Evolutionary conservation across 2,113 vertebrate species (phyloP), one percentile per base, ranked within the genome.

Genomic region (Otolemur garnettii): DNA sequence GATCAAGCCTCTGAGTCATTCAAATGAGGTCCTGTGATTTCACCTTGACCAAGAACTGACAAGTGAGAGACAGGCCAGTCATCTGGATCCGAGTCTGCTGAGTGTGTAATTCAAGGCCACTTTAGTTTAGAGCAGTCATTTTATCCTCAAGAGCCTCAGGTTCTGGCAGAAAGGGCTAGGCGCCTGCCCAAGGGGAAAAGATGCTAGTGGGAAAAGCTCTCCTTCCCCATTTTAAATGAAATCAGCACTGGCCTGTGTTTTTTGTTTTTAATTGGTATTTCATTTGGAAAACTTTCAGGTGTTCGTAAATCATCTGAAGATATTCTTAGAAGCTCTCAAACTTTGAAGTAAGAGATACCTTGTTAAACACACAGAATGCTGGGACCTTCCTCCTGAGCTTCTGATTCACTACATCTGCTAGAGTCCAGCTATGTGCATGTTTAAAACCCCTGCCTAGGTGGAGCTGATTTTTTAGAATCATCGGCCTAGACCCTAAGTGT

Each of bases 1-100:
- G n/a, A 26, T 38, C 86, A 75, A 12, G 22, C 84, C 45, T 92
- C 33, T 89, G 79, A 91, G 60, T 96, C 72, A 88, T 26, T 77
- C 53, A 60, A 2, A 62, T 72, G 78, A 93, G 6, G 24, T 72
- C 45, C 21, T 13, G 26, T 81, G 45, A 87, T 81, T 91, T 92
- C 66, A 91, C 45, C 8, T 85, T 85, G 81, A 83, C 72, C 77
- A 60, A 87, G 35, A 93, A 55, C 50, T 74, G 64, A 38, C 55
- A 57, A 74, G 3, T 38, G 12, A 82, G 42, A 81, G 30, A 89
- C 94, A 38, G n/a, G 28, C 24, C 55, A 71, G 21, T 91, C 45
- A 57, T 74, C 55, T n/a, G 66, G 50, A 91, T 42, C 88, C 38
- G 0, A 75, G 57, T 72, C 74, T 91, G 13, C 42, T 38, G n/a